Base-by-base conservation (phyloP, 2,797 vertebrate species). In the Atherinosoma microstoma region DNA sequence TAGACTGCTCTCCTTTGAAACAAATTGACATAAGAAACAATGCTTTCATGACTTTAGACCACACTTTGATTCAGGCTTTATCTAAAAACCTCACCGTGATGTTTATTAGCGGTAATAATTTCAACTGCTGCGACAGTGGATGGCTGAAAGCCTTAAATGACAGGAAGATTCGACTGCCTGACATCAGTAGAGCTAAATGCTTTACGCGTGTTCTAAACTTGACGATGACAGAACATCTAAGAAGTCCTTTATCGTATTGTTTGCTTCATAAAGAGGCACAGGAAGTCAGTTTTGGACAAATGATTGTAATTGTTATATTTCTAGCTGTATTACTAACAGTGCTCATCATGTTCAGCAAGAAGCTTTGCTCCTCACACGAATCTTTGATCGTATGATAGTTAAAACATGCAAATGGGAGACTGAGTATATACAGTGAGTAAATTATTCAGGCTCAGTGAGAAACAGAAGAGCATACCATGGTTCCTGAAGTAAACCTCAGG, bases 11-110 rank as follows among this genome's bases (percentile, higher is more conserved):
- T 64, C 88, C 90, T 49, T 78, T 94, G 45, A 85, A 18, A 71
- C 87, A 90, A 70, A 70, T 94, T 0, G 90, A 93, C 78, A 66
- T 95, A 11, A 89, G 88, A 30, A 90, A 92, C 62, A 95, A 95
- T 38, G 1, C 13, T 1, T 90, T 95, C 40, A 49, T 22, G 16
- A 87, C 84, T 45, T 79, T 95, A 61, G 89, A 93, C 66, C 54
- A 74, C 7, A 91, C 84, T 20, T 58, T 89, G 54, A 57, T 93
- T 57, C 49, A n/a, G 2, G 42, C 34, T 57, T 47, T 90, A 47
- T 87, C 90, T 6, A 18, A 1, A 3, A 64, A 81, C 61, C 90
- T 93, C 18, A 20, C 72, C 7, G 32, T 27, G 0, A 60, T 94
- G 58, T 84, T 89, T 30, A 59, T 94, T 1, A 89, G 92, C 32